Percentiles rank a stretch among this genome's conserved stretches.
Conservation (phyloP, 1,140 invertebrate genomes). For the Chironomus tepperi region DNA sequence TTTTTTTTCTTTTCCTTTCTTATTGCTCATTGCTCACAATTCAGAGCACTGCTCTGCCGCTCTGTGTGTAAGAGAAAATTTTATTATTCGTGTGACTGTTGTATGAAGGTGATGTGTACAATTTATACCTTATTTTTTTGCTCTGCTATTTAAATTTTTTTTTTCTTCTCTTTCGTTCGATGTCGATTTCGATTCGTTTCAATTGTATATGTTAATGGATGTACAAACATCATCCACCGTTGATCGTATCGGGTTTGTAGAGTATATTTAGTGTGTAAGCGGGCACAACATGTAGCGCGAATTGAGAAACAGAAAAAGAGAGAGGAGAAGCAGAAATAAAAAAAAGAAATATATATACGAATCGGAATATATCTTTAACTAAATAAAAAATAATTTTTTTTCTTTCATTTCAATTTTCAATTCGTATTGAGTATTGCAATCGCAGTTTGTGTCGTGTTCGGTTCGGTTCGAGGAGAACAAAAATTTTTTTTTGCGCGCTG, state of each 20-base stretch:
- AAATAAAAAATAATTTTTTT: slow-evolving; percentile 16
- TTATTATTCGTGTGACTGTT: slow-evolving; percentile 23
- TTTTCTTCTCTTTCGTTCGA: neutral
- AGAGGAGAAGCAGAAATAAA: neutral
- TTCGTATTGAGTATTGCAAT: slow-evolving; percentile 23
- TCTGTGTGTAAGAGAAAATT: slow-evolving; percentile 4
- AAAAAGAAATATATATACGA: neutral
- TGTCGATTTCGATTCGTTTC: slow-evolving; percentile 21
- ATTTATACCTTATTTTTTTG: slow-evolving; percentile 15
- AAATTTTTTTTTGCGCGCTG: neutral
- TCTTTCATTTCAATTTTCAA: slow-evolving; percentile 21
- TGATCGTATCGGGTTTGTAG: neutral
- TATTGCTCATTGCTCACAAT: neutral
- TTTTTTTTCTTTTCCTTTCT: neutral
- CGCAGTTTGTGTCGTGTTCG: slow-evolving; percentile 11
- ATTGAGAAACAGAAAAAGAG: neutral
- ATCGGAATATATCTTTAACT: slow-evolving; percentile 21
- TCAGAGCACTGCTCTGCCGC: neutral
- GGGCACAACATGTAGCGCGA: neutral
- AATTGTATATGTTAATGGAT: slow-evolving; percentile 21
- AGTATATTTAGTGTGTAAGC: neutral
- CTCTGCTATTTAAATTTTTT: slow-evolving; percentile 8
- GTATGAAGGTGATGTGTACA: slow-evolving; percentile 23
- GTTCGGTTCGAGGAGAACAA: slow-evolving; percentile 8
- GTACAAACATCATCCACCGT: slow-evolving; percentile 16